phyloP scores from a whole-genome alignment of 2,797 vertebrate genomes.

The Sylvilagus floridanus region DNA sequence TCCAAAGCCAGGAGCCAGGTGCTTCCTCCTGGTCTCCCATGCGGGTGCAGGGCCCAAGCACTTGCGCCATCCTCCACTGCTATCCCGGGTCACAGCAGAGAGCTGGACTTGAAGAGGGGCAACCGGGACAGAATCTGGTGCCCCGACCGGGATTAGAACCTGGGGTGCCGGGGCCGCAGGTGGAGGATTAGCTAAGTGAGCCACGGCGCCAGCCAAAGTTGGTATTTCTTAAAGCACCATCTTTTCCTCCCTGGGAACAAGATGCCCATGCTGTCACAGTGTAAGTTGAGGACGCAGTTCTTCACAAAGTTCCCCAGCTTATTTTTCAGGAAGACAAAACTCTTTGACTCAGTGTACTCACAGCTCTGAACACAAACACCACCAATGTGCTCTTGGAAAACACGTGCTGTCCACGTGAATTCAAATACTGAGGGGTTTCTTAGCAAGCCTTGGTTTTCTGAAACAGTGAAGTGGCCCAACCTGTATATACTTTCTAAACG shows the following conservation, averaged over 20 bases:
- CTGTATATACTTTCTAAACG: background rate
- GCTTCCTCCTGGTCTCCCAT: no score
- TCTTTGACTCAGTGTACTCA: background rate
- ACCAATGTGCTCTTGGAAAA: background rate
- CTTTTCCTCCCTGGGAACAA: background rate
- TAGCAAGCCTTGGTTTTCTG: background rate
- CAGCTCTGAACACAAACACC: constrained; percentile 3
- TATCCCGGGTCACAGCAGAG: no score
- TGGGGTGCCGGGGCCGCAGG: no score
- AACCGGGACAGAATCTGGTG: no score
- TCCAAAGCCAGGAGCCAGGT: no score
- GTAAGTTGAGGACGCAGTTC: background rate
- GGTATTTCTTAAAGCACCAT: background rate
- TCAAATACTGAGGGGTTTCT: background rate
- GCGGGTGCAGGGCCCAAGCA: no score
- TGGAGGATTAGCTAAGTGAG: no score
- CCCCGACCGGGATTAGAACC: no score
- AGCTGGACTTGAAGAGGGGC: no score
- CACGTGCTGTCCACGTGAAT: background rate
- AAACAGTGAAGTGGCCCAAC: background rate
- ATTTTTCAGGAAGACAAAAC: background rate
- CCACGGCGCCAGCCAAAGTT: no score
- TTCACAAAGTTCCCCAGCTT: background rate
- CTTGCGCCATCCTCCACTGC: no score
- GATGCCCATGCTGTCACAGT: background rate